Evolutionary conservation across 2,888 invertebrate genomes (phyloP).

Genomic region (Tachina fera): DNA sequence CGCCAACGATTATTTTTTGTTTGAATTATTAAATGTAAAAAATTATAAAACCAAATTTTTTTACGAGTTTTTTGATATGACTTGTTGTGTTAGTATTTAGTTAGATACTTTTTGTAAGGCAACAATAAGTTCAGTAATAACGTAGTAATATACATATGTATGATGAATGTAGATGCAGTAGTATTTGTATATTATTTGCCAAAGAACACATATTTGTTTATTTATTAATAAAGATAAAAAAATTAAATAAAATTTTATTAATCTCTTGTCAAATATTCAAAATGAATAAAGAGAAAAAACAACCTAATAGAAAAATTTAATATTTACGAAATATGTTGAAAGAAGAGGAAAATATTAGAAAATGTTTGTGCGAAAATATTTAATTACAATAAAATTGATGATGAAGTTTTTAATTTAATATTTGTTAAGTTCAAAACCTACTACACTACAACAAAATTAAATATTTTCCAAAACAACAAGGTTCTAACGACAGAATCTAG

Average conservation of each 20-base stretch:
- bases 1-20: too few species aligned
- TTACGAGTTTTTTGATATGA: too few species aligned
- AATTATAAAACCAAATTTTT: too few species aligned
- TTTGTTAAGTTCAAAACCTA: background rate
- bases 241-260: slow-evolving; percentile 47
- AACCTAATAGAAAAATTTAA: background rate
- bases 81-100: too few species aligned
- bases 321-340: background rate
- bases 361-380: slow-evolving; percentile 6
- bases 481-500: too few species aligned
- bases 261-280: slow-evolving; percentile 53
- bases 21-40: too few species aligned
- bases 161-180: background rate
- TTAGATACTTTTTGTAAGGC: background rate
- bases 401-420: background rate
- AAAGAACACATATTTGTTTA: slow-evolving; percentile 53
- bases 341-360: slow-evolving; percentile 18
- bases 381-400: slow-evolving; percentile 17
- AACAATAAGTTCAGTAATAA: slow-evolving; percentile 42
- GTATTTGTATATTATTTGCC: slow-evolving; percentile 36
- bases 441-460: background rate
- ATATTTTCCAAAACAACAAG: too few species aligned
- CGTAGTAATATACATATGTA: background rate
- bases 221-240: slow-evolving; percentile 52
- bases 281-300: slow-evolving; percentile 3